Base-by-base conservation (phyloP, 2,888 invertebrate genomes). In the Nezara viridula region DNA sequence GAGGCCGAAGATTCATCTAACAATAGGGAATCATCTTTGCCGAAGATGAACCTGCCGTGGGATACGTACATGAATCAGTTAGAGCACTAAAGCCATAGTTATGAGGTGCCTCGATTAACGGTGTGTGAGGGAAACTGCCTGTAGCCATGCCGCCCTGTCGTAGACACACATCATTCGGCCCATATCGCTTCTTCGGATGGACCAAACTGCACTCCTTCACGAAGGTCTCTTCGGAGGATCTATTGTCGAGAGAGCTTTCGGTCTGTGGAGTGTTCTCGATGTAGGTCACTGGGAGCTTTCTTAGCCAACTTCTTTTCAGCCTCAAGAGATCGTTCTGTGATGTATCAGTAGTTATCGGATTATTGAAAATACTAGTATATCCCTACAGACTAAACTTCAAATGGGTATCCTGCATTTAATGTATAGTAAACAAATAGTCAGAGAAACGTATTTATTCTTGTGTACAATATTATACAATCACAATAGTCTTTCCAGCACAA, bases 1-100 rank as follows among this genome's bases (percentile, higher is more conserved):
- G n/a, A 19, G 24, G 6, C n/a, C 7, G 44, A 27, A 14, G 7
- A 60, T 60, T 14, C 1, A 27, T 27, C 19, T 14, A 19, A 32
- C 12, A 14, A 66, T 7, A 66, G 66, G 19, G 32, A 1, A 12
- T 66, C 66, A 19, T 19, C 16, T 14, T 37, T 21, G 60, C 60
- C 66, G 66, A 32, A 24, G 66, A 73, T 32, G 32, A 21, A 73
- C 66, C 37, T 73, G 66, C 32, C 66, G 66, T 73, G 66, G 66
- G 66, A 32, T 32, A 24, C 19, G 32, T 2, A 14, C 27, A 73
- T 73, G 66, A 73, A 73, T 73, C 66, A 73, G 66, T 73, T 0
- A 21, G 37, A 37, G 7, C 32, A 32, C 66, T 32, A 66, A 32
- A 60, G 60, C 60, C 12, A 27, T 60, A 60, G 60, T 60, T 60